These are phyloP conservation scores for Atrichornis clamosus DNA, from an alignment of 2,113 vertebrate genomes.

Conservation along the genomic window DNA sequence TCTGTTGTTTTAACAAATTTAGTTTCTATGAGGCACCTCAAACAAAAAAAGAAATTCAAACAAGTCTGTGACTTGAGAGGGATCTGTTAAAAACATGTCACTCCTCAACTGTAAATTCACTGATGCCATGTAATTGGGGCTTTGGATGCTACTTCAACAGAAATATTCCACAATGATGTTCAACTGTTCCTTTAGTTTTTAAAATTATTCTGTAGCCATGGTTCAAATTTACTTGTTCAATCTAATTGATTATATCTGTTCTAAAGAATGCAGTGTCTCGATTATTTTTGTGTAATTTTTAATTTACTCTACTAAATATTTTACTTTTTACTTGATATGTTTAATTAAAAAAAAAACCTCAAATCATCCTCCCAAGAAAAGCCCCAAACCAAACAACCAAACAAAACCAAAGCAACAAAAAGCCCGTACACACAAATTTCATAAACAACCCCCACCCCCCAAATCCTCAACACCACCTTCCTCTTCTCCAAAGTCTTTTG, in stretches of 20 bases:
- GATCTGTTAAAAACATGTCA: not conserved
- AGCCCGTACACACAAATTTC: not conserved
- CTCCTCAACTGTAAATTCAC: not conserved
- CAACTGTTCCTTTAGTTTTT: not conserved
- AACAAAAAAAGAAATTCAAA: not conserved
- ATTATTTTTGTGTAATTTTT: not conserved
- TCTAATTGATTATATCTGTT: not conserved
- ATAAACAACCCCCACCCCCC: not conserved
- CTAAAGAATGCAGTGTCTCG: not conserved
- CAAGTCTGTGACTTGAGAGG: not conserved
- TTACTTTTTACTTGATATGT: not conserved
- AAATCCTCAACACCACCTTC: not conserved
- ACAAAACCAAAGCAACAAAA: not conserved
- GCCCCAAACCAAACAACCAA: not conserved
- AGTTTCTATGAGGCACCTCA: not conserved
- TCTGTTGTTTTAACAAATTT: not conserved
- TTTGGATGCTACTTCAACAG: not conserved
- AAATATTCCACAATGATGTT: not conserved
- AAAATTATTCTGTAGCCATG: not conserved
- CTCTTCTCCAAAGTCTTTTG: not conserved
- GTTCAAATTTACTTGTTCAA: not conserved
- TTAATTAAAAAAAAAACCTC: not conserved
- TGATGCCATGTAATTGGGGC: not conserved
- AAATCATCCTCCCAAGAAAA: not conserved
- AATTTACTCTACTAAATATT: not conserved